Base-by-base conservation (phyloP, 2,113 vertebrate genomes). In the Amia ocellicauda region DNA sequence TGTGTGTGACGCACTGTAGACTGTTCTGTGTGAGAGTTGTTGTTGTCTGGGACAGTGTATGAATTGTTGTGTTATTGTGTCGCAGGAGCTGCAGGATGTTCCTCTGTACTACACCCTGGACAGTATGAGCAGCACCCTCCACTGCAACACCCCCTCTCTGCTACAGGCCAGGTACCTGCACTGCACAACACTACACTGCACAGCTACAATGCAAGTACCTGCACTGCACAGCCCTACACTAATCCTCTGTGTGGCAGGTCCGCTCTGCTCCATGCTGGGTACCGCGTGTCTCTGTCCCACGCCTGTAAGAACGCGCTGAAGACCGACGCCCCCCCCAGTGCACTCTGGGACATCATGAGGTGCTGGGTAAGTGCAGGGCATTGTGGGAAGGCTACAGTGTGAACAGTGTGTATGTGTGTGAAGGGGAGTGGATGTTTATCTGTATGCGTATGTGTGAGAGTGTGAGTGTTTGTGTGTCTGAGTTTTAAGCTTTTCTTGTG, bases 281-380 rank as follows among this genome's bases (percentile, higher is more conserved):
- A 92, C 86, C 87, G 86, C 7, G 95, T 96, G 29, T 96, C 94
- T 0, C 87, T 97, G 4, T 93, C 94, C 24, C 95, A 98, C 0
- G 93, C 94, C 68, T 94, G 91, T 69, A 93, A 93, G 72, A 96
- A 92, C 0, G 91, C 89, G 0, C 74, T 97, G 19, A 94, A 94
- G 75, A 93, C 93, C 0, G 85, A 93, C 0, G 93, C 93, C 0
- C 89, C 93, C 0, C 60, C 91, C 0, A 66, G 77, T 0, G 80
- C 69, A 20, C 65, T 98, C 71, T 98, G 95, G 95, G 93, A 98
- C 77, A 80, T 97, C 79, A 93, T 97, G 93, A 88, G 94, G 50
- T 92, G 92, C 85, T 97, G 95, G 95, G 94, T 97, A 76, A 90
- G 62, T 23, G 22, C 20, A 5, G 9, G 2, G 20, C 16, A 41